Percentiles rank a stretch among this genome's conserved stretches.
Conservation (phyloP, 1,140 invertebrate genomes). For the Drosophila kohkoa region DNA sequence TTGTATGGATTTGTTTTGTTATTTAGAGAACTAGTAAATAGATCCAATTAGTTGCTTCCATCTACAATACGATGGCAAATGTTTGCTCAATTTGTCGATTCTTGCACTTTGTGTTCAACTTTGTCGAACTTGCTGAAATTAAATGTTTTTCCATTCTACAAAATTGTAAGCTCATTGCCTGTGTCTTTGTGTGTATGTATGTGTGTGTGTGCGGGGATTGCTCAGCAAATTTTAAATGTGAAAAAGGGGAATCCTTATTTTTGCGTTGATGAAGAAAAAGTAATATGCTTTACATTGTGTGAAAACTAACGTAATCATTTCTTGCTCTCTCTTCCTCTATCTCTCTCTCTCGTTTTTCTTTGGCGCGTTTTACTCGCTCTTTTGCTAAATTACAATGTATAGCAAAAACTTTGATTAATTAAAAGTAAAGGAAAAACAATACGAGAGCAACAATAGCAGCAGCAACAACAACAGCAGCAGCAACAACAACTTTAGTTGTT, state of each 20-base stretch:
- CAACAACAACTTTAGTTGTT: constrained; percentile 18
- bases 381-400: constrained; percentile 59
- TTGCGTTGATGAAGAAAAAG: constrained; percentile 19
- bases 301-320: constrained; percentile 77
- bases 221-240: constrained; percentile 2
- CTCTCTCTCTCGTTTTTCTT: constrained; percentile 34
- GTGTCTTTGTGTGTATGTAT: constrained; percentile 8
- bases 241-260: neutral
- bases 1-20: constrained; percentile 14
- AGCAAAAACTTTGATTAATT: constrained; percentile 78
- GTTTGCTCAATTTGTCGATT: constrained; percentile 1
- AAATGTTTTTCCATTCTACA: neutral
- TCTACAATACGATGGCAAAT: neutral
- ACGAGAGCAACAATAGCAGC: constrained; percentile 31
- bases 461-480: constrained; percentile 25
- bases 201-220: constrained; percentile 4
- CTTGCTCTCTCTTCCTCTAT: constrained; percentile 42
- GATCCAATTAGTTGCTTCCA: constrained; percentile 9
- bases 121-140: neutral
- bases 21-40: neutral
- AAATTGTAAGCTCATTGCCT: constrained; percentile 1
- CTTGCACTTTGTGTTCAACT: neutral
- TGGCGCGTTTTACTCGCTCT: constrained; percentile 1
- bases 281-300: constrained; percentile 54
- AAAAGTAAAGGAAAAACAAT: constrained; percentile 62